phyloP scores from a whole-genome alignment of 2,888 invertebrate genomes.

The Pristionchus exspectatus region DNA sequence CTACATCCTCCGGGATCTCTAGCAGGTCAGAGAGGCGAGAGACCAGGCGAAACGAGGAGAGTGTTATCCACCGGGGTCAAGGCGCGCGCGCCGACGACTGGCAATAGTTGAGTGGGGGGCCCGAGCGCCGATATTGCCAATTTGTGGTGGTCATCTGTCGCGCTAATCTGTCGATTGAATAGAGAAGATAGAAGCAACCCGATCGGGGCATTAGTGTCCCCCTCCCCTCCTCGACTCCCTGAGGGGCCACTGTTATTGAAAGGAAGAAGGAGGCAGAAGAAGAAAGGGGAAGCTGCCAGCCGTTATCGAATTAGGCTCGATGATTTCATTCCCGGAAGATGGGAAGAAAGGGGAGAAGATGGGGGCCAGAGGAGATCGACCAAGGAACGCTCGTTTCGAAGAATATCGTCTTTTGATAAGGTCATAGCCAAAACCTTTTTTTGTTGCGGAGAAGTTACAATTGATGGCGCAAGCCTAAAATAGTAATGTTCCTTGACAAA shows the following conservation, averaged over 20 bases:
- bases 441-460: too few relatives aligned
- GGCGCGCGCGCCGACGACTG: constrained; percentile 32
- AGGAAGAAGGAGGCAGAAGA: constrained; percentile 9
- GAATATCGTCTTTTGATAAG: too few relatives aligned
- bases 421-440: too few relatives aligned
- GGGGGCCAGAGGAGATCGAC: neutral
- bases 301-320: constrained; percentile 47
- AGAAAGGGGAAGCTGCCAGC: neutral
- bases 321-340: constrained; percentile 45
- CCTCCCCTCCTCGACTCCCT: neutral
- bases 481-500: too few relatives aligned
- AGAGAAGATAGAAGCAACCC: constrained; percentile 4
- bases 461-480: too few relatives aligned
- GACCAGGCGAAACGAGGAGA: neutral
- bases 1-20: neutral
- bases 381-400: neutral
- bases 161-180: constrained; percentile 29
- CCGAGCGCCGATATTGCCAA: neutral
- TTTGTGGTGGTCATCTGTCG: neutral
- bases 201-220: constrained; percentile 14
- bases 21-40: constrained; percentile 1
- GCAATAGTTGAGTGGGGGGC: constrained; percentile 23
- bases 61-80: neutral
- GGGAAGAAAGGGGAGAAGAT: constrained; percentile 9
- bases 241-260: constrained; percentile 37